Percentiles rank a stretch among this genome's conserved stretches.
Evolutionary conservation across 2,888 invertebrate species (phyloP).

Genomic region (Drosophila eohydei): DNA sequence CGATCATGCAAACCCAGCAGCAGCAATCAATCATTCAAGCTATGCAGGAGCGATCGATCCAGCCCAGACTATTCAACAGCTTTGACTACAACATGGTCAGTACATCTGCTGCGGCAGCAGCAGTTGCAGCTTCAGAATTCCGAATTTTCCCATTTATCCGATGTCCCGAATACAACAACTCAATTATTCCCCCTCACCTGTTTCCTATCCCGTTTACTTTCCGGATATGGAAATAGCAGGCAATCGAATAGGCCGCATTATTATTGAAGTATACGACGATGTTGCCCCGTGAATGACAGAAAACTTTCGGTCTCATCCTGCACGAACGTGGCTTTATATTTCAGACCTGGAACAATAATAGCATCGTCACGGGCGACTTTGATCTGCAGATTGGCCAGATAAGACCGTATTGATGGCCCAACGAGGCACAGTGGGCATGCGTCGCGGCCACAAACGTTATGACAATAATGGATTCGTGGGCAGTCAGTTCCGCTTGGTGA

Average conservation of each 20-base stretch:
- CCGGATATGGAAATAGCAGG: conserved; percentile 86
- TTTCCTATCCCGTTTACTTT: conserved; percentile 1
- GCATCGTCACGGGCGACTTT: conserved; percentile 92
- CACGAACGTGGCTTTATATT: conserved; percentile 89
- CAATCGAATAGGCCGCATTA: conserved; percentile 89
- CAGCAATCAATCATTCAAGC: too few species aligned
- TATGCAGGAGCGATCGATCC: neutral
- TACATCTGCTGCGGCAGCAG: neutral
- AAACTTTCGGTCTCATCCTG: conserved; percentile 85
- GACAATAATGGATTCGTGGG: too few species aligned
- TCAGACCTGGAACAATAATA: conserved; percentile 93
- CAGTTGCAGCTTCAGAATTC: neutral
- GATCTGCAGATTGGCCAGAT: conserved; percentile 93
- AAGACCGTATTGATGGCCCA: conserved; percentile 90
- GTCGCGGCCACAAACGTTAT: too few species aligned
- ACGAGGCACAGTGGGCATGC: too few species aligned
- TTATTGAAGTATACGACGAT: conserved; percentile 91
- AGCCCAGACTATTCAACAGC: neutral
- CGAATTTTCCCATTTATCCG: neutral
- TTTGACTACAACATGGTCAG: neutral
- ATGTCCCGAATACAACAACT: neutral
- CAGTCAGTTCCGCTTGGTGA: too few species aligned
- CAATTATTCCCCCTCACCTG: too few species aligned
- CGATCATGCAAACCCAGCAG: too few species aligned
- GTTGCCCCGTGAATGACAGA: conserved; percentile 93